Percentiles rank a stretch among this genome's conserved stretches.
These are phyloP conservation scores for Plemyria rubiginata DNA, from an alignment of 2,888 invertebrate genomes.

Conservation along the genomic window DNA sequence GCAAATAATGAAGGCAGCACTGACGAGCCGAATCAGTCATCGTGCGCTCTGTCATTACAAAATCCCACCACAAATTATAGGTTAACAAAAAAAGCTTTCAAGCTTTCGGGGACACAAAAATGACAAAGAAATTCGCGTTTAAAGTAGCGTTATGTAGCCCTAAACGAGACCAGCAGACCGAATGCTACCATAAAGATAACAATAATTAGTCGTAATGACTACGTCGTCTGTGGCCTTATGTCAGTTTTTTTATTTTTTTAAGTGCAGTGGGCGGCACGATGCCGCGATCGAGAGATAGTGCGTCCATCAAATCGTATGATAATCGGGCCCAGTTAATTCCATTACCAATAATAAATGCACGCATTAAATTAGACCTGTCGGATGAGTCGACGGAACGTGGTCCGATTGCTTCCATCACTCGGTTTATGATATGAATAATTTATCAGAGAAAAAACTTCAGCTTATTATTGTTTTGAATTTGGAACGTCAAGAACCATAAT, in stretches of 20 bases:
- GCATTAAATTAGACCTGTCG: constrained; percentile 83
- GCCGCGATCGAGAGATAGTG: constrained; percentile 76
- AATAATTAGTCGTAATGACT: constrained; percentile 83
- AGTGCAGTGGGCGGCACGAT: constrained; percentile 75
- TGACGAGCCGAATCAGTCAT: constrained; percentile 58
- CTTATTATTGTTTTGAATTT: constrained; percentile 81
- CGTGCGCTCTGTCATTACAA: constrained; percentile 71
- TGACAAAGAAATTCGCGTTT: constrained; percentile 72
- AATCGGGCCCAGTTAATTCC: constrained; percentile 84
- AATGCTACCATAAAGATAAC: constrained; percentile 83
- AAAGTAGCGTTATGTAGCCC: constrained; percentile 68
- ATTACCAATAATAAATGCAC: constrained; percentile 84
- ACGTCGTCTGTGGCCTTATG: constrained; percentile 66
- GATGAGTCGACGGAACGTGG: constrained; percentile 79
- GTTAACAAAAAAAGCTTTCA: constrained; percentile 53
- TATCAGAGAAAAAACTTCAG: constrained; percentile 70
- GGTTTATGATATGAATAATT: constrained; percentile 85
- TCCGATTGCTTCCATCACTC: constrained; percentile 75
- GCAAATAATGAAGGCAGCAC: constrained; percentile 76
- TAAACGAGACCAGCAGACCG: constrained; percentile 72
- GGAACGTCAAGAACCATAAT: constrained; percentile 65
- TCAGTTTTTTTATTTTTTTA: constrained; percentile 60
- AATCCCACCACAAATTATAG: constrained; percentile 52
- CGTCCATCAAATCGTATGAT: constrained; percentile 84
- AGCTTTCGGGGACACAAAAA: constrained; percentile 61